Conservation (phyloP, 2,797 vertebrate genomes). For the Hephaestus fuliginosus region DNA sequence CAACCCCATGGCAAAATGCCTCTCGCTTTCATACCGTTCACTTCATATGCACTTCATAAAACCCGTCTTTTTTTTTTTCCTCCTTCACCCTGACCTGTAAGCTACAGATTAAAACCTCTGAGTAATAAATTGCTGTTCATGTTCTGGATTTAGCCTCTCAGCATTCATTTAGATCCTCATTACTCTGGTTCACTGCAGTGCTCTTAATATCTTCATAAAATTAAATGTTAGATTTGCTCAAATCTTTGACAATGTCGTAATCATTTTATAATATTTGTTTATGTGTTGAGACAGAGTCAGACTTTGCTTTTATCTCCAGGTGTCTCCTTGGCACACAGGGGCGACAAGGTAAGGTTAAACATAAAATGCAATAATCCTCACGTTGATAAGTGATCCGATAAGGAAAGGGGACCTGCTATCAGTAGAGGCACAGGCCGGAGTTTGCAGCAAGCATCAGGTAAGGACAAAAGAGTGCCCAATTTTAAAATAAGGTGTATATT, state of each 20-base stretch:
- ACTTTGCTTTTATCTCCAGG: constrained; percentile 32
- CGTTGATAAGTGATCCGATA: constrained; percentile 60
- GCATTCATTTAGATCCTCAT: not conserved
- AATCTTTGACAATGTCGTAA: not conserved
- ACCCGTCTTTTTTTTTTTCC: not conserved
- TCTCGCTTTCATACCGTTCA: not conserved
- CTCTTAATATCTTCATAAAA: constrained; percentile 16
- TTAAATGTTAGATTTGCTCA: not conserved
- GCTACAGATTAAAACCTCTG: constrained; percentile 13
- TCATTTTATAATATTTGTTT: not conserved
- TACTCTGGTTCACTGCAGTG: not conserved
- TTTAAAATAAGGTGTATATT: constrained; percentile 15
- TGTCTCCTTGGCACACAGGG: not conserved
- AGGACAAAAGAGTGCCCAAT: constrained; percentile 31
- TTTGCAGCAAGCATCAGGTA: constrained; percentile 43
- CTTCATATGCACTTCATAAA: constrained; percentile 15
- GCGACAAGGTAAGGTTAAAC: constrained; percentile 48
- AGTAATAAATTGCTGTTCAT: constrained; percentile 24
- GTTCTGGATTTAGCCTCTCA: constrained; percentile 18
- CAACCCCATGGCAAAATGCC: constrained; percentile 1
- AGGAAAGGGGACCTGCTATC: constrained; percentile 38
- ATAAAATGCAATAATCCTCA: constrained; percentile 43
- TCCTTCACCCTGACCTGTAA: constrained; percentile 13
- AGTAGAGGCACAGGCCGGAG: constrained; percentile 39
- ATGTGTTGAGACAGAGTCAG: not conserved